Conservation (phyloP, 92 coral and sea anemone genomes). For the Siderastrea radians region DNA sequence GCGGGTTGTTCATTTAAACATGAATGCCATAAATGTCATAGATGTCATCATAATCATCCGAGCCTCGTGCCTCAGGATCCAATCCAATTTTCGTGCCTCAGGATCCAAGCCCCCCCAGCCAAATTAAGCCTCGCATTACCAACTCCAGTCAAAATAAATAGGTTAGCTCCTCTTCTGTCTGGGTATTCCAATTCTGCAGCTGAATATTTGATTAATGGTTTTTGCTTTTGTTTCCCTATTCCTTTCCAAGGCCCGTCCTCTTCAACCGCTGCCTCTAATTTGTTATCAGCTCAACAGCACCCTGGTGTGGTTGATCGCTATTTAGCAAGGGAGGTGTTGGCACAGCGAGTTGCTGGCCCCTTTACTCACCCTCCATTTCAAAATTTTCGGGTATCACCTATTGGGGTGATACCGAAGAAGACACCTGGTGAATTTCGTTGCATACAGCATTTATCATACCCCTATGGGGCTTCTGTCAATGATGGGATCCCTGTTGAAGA, state of each 20-base stretch:
- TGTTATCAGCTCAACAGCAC: constrained; percentile 37
- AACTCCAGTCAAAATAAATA: constrained; percentile 43
- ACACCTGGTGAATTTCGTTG: constrained; percentile 51
- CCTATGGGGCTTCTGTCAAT: constrained; percentile 43
- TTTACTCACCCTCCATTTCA: constrained; percentile 39
- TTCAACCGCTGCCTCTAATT: constrained; percentile 33
- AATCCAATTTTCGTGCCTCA: constrained; percentile 32
- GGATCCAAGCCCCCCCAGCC: constrained; percentile 18
- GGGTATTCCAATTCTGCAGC: constrained; percentile 32
- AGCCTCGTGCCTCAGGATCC: constrained; percentile 10
- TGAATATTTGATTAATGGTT: constrained; percentile 17
- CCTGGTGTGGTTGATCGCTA: constrained; percentile 19
- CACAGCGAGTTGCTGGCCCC: constrained; percentile 42
- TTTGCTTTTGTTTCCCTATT: constrained; percentile 30
- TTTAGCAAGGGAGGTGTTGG: constrained; percentile 38
- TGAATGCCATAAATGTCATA: constrained; percentile 30
- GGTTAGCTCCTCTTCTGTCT: constrained; percentile 36
- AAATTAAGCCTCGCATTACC: constrained; percentile 19
- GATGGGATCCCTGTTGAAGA: constrained; percentile 50
- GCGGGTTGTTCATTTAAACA: constrained; percentile 40
- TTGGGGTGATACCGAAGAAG: constrained; percentile 48
- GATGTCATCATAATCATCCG: constrained; percentile 22
- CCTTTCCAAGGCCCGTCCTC: constrained; percentile 37
- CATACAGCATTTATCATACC: constrained; percentile 48
- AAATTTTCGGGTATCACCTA: constrained; percentile 23